phyloP scores from a whole-genome alignment of 2,113 vertebrate species.

The Albula glossodonta region DNA sequence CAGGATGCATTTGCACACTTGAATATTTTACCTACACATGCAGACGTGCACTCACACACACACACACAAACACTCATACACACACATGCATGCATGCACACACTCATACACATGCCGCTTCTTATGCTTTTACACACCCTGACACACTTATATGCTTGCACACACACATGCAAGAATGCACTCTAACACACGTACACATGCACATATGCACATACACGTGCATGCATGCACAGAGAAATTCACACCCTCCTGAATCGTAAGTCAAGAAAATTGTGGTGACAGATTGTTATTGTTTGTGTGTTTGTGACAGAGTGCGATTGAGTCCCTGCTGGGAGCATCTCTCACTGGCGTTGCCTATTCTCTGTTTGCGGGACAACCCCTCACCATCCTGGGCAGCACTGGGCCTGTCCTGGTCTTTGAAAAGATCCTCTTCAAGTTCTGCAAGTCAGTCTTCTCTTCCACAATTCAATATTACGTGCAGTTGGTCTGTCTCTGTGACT shows the following conservation, averaged over 20 bases:
- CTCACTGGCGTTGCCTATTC: slow-evolving; percentile 93
- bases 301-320: slow-evolving; percentile 81
- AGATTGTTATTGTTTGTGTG: slow-evolving; percentile 1
- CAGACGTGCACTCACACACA: background rate
- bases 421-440: slow-evolving; percentile 98
- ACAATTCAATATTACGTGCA: no score
- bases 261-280: no score
- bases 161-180: background rate
- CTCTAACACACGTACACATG: background rate
- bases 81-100: background rate
- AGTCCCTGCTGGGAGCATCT: slow-evolving; percentile 91
- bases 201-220: background rate
- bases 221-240: no score
- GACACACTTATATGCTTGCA: background rate
- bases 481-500: no score
- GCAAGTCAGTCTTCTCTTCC: slow-evolving; percentile 78
- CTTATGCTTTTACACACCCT: no score
- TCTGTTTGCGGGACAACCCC: slow-evolving; percentile 90
- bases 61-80: background rate
- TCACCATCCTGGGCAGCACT: slow-evolving; percentile 94
- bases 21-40: no score
- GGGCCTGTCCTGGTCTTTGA: slow-evolving; percentile 95
- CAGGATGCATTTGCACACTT: no score
- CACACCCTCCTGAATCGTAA: no score
- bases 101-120: background rate